Conservation (phyloP, 2,888 invertebrate species). For the Bellardia pandia region DNA sequence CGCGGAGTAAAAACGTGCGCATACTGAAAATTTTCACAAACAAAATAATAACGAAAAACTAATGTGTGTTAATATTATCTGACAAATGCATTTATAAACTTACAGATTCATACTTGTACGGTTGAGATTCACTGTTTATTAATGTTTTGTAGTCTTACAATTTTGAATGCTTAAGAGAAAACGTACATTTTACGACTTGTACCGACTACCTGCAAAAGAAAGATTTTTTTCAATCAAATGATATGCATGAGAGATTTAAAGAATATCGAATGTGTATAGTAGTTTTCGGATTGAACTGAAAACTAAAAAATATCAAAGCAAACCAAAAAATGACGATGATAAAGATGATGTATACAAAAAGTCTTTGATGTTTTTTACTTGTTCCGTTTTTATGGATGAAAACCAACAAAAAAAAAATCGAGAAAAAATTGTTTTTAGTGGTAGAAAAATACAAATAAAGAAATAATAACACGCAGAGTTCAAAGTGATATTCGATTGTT, state of each 20-base stretch:
- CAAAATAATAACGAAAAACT: slow-evolving; percentile 3
- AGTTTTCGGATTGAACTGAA: slow-evolving; percentile 19
- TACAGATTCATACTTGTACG: not conserved
- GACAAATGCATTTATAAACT: slow-evolving; percentile 23
- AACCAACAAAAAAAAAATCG: slow-evolving; percentile 6
- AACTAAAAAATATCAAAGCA: slow-evolving; percentile 22
- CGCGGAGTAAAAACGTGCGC: slow-evolving; percentile 18
- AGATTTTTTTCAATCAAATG: slow-evolving; percentile 43
- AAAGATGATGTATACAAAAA: slow-evolving; percentile 56
- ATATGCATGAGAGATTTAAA: slow-evolving; percentile 44
- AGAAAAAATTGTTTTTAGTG: slow-evolving; percentile 38
- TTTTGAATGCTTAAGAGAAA: not conserved
- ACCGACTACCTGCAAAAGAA: slow-evolving; percentile 41
- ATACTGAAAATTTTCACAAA: slow-evolving; percentile 2
- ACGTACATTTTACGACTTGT: slow-evolving; percentile 11
- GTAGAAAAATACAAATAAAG: slow-evolving; percentile 37
- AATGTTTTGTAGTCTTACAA: too few relatives aligned
- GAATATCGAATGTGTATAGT: slow-evolving; percentile 39
- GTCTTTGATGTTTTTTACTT: slow-evolving; percentile 71
- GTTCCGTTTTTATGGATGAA: slow-evolving; percentile 59
- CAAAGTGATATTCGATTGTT: slow-evolving; percentile 70
- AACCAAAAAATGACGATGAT: slow-evolving; percentile 12
- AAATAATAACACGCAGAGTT: slow-evolving; percentile 61
- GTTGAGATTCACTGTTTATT: slow-evolving; percentile 18
- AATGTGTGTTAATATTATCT: slow-evolving; percentile 28